These are phyloP conservation scores for Conops quadrifasciatus DNA, from an alignment of 2,888 invertebrate species.

Conservation along the genomic window DNA sequence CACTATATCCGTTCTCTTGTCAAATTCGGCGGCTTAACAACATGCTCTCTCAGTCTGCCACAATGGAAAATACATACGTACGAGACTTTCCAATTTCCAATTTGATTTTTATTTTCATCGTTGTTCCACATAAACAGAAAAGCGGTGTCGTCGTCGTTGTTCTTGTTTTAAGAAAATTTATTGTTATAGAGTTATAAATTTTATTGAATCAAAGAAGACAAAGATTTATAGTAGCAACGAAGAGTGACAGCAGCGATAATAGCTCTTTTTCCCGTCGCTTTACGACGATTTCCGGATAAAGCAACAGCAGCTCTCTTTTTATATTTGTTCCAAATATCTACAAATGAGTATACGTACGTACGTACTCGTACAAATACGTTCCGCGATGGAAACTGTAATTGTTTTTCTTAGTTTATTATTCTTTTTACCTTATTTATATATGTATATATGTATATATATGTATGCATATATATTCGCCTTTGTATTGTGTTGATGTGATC, in stretches of 20 bases:
- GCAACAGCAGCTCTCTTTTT: not conserved
- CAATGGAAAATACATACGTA: slow-evolving; percentile 11
- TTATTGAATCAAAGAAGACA: slow-evolving; percentile 15
- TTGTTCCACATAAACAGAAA: slow-evolving; percentile 8
- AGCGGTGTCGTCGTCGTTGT: slow-evolving; percentile 15
- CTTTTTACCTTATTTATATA: too few relatives aligned
- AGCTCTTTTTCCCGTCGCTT: too few relatives aligned
- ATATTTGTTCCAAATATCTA: not conserved
- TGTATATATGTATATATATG: slow-evolving; percentile 1
- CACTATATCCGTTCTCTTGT: slow-evolving; percentile 26
- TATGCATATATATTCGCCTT: slow-evolving; percentile 16
- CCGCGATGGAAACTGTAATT: too few relatives aligned
- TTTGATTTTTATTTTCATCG: slow-evolving; percentile 1
- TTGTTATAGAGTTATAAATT: slow-evolving; percentile 11
- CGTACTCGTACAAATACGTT: slow-evolving; percentile 5
- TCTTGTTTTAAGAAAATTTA: slow-evolving; percentile 7
- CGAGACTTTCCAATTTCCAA: slow-evolving; percentile 29
- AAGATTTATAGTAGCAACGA: slow-evolving; percentile 21
- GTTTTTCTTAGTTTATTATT: not conserved
- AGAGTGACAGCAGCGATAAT: not conserved
- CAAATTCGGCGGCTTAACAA: not conserved
- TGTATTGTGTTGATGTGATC: slow-evolving; percentile 36
- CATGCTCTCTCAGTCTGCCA: too few relatives aligned
- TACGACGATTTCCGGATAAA: too few relatives aligned
- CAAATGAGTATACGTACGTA: too few relatives aligned